phyloP scores from a whole-genome alignment of 2,113 vertebrate species.

The Gambusia holbrooki region DNA sequence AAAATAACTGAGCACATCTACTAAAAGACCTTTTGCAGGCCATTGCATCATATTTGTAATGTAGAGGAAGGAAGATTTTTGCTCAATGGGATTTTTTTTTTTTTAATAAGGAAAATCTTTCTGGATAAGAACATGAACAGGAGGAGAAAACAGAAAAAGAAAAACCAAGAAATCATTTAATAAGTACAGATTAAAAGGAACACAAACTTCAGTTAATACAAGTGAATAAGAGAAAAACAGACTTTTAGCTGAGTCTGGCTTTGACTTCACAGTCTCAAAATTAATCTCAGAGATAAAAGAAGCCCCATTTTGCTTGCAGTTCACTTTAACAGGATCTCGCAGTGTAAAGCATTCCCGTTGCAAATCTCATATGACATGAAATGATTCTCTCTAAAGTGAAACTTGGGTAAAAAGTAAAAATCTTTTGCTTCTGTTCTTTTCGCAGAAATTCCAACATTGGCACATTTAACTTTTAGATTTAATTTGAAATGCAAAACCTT shows the following conservation, averaged over 20 bases:
- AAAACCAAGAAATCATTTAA: neutral
- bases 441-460: neutral
- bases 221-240: neutral
- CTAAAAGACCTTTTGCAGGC: constrained; percentile 25
- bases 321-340: constrained; percentile 5
- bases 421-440: neutral
- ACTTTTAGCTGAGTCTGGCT: neutral
- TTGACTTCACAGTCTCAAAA: neutral
- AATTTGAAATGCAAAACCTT: neutral
- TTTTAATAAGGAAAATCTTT: neutral
- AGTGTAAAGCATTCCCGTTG: neutral
- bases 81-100: neutral
- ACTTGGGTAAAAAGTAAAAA: neutral
- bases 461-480: neutral
- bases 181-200: neutral
- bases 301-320: neutral
- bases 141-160: neutral
- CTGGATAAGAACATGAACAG: neutral
- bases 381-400: neutral
- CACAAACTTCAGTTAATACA: neutral
- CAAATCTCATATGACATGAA: constrained; percentile 9
- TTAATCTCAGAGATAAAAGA: neutral
- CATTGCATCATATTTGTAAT: constrained; percentile 19
- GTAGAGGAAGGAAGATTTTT: neutral
- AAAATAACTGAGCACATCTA: constrained; percentile 14